Evolutionary conservation across 2,888 invertebrate genomes (phyloP).

Genomic region (Apamea sordens): DNA sequence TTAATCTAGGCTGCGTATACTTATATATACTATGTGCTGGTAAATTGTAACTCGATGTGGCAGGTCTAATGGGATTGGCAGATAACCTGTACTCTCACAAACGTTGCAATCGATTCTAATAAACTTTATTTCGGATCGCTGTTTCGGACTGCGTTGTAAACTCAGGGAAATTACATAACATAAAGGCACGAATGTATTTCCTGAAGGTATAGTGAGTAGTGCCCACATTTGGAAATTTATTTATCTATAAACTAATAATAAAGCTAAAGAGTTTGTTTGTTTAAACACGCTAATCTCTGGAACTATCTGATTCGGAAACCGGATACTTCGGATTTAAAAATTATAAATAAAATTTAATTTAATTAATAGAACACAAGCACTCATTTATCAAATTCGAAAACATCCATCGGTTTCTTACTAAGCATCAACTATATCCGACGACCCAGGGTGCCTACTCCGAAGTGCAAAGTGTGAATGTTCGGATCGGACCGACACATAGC

Average conservation of each 20-base stretch:
- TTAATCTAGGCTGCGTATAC: slow-evolving; percentile 28
- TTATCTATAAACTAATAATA: neutral
- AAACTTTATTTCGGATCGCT: slow-evolving; percentile 23
- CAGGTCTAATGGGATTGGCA: slow-evolving; percentile 20
- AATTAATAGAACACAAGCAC: too few species aligned
- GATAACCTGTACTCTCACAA: slow-evolving; percentile 26
- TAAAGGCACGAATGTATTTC: neutral
- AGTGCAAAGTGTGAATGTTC: too few species aligned
- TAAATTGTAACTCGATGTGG: slow-evolving; percentile 31
- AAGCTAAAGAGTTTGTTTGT: neutral
- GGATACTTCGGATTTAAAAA: too few species aligned
- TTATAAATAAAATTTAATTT: neutral
- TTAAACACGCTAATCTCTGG: too few species aligned
- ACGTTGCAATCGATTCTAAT: slow-evolving; percentile 25
- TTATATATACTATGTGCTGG: slow-evolving; percentile 9
- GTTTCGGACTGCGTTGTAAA: neutral
- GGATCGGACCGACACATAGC: too few species aligned
- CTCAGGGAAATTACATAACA: neutral
- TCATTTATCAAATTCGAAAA: too few species aligned
- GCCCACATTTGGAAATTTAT: neutral
- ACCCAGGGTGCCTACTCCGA: too few species aligned
- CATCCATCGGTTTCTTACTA: too few species aligned
- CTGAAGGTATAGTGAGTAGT: neutral
- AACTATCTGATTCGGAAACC: too few species aligned
- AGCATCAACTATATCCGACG: too few species aligned